Evolutionary conservation across 2,797 vertebrate species (phyloP).

Genomic region (Rhodeus uyekii): DNA sequence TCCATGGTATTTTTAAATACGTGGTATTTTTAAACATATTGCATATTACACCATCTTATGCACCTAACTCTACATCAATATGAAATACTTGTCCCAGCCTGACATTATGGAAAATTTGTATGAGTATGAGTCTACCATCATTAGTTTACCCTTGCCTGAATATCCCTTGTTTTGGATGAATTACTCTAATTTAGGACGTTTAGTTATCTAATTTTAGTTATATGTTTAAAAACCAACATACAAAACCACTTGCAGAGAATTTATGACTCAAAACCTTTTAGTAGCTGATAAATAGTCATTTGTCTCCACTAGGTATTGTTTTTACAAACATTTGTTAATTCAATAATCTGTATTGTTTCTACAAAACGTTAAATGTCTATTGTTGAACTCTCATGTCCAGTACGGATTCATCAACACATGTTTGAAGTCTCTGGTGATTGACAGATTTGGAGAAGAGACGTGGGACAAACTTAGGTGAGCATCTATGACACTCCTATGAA

Average conservation of each 20-base stretch:
- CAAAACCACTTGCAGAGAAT: neutral
- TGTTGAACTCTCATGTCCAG: constrained; percentile 54
- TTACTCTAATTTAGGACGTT: neutral
- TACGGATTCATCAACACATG: constrained; percentile 81
- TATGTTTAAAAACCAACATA: neutral
- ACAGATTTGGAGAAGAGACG: constrained; percentile 77
- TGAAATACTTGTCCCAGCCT: neutral
- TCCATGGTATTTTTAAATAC: neutral
- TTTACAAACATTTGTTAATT: neutral
- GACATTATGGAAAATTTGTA: neutral
- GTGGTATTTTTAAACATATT: neutral
- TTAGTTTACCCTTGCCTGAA: neutral
- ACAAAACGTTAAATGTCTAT: neutral
- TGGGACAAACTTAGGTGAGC: constrained; percentile 79
- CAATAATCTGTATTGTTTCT: neutral
- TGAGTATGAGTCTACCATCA: neutral
- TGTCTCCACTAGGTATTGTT: neutral
- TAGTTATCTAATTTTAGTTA: neutral
- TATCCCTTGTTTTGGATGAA: neutral
- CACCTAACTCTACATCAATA: neutral
- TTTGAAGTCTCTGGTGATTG: constrained; percentile 75
- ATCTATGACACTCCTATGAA: neutral
- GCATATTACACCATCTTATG: neutral
- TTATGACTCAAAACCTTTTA: neutral
- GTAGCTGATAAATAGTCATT: neutral